Conservation (phyloP, 2,888 invertebrate species). For the Drosophila limbata region DNA sequence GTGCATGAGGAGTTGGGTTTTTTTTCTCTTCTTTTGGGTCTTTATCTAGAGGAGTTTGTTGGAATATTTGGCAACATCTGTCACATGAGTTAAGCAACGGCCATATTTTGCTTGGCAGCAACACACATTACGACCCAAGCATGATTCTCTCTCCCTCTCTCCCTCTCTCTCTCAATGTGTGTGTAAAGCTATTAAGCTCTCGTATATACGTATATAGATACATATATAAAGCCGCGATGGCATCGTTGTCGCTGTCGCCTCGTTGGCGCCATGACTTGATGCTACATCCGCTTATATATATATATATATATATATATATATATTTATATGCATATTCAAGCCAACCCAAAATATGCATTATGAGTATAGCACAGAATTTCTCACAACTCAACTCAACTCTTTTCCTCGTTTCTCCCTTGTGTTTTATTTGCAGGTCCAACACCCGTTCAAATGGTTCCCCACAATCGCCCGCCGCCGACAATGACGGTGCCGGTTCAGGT, state of each 20-base stretch:
- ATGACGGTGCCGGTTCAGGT: slow-evolving; percentile 96
- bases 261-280: slow-evolving; percentile 60
- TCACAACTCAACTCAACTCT: slow-evolving; percentile 10
- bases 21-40: neutral
- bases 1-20: neutral
- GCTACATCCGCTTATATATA: slow-evolving; percentile 18
- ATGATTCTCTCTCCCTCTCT: slow-evolving; percentile 13
- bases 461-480: slow-evolving; percentile 90
- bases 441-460: slow-evolving; percentile 94
- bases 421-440: slow-evolving; percentile 89
- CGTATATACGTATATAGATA: slow-evolving; percentile 30
- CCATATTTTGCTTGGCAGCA: slow-evolving; percentile 61
- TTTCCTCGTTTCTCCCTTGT: neutral
- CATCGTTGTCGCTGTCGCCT: slow-evolving; percentile 61
- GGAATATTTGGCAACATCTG: slow-evolving; percentile 57
- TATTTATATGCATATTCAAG: slow-evolving; percentile 9
- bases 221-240: slow-evolving; percentile 55
- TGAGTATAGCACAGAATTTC: neutral
- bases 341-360: slow-evolving; percentile 21
- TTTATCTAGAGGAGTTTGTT: slow-evolving; percentile 1
- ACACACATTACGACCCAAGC: slow-evolving; percentile 32
- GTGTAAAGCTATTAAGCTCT: slow-evolving; percentile 21
- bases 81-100: slow-evolving; percentile 46
- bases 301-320: neutral
- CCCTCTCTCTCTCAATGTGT: slow-evolving; percentile 11